phyloP scores from a whole-genome alignment of 2,797 vertebrate species.

The Oophaga sylvatica region DNA sequence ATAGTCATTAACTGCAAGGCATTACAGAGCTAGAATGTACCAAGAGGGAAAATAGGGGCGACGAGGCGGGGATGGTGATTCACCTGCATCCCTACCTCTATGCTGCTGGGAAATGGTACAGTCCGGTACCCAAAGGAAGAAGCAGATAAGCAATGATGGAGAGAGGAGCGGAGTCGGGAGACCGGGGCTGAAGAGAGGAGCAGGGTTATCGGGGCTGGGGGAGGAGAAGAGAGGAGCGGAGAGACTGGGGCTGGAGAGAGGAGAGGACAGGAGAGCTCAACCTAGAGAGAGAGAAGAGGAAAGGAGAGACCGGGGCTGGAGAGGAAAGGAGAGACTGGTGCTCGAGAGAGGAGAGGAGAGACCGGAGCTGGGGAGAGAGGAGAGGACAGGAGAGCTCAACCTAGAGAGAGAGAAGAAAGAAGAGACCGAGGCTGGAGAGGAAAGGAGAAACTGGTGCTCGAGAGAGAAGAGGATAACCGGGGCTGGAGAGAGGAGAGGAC shows the following conservation, averaged over 20 bases:
- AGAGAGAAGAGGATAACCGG: background rate
- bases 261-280: no score
- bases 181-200: background rate
- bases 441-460: background rate
- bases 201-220: background rate
- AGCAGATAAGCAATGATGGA: background rate
- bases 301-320: background rate
- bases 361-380: no score
- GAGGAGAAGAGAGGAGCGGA: background rate
- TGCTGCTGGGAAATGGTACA: slow-evolving; percentile 20
- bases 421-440: background rate
- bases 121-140: slow-evolving; percentile 43
- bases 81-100: slow-evolving; percentile 52
- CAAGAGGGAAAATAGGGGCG: slow-evolving; percentile 58
- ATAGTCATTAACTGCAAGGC: background rate
- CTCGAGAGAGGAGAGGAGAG: no score
- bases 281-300: background rate
- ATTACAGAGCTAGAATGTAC: background rate
- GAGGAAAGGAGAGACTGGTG: no score
- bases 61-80: slow-evolving; percentile 85
- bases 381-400: background rate
- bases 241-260: background rate
- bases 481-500: no score
- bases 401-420: background rate
- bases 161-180: background rate